A percentile compares a stretch with the other conserved stretches of the same genome.
These are phyloP conservation scores for Araneus ventricosus DNA, from an alignment of 1,140 invertebrate genomes.

Conservation along the genomic window DNA sequence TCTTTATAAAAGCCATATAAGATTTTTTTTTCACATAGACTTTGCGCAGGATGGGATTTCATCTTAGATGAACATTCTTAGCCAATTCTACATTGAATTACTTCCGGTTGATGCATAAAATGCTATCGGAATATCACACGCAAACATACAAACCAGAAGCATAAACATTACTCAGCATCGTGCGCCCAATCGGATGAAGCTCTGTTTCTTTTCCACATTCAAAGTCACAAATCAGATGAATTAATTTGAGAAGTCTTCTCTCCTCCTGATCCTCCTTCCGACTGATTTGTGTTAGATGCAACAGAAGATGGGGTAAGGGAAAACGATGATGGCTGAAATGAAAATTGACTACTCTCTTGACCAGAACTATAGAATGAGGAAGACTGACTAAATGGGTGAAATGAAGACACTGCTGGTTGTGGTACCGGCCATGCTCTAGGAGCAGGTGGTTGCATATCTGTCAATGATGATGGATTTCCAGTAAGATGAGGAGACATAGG, in stretches of 20 bases:
- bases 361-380: slow-evolving; percentile 67
- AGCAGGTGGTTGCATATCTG: slow-evolving; percentile 69
- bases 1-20: slow-evolving; percentile 63
- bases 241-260: slow-evolving; percentile 50
- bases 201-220: slow-evolving; percentile 41
- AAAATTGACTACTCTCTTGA: slow-evolving; percentile 74
- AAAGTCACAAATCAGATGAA: slow-evolving; percentile 67
- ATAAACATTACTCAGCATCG: slow-evolving; percentile 16
- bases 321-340: slow-evolving; percentile 72
- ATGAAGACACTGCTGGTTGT: slow-evolving; percentile 66
- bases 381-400: slow-evolving; percentile 75
- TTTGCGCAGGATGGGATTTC: slow-evolving; percentile 18
- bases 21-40: slow-evolving; percentile 16
- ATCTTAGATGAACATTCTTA: slow-evolving; percentile 11
- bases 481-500: slow-evolving; percentile 36
- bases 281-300: slow-evolving; percentile 55
- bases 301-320: slow-evolving; percentile 35
- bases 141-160: slow-evolving; percentile 73
- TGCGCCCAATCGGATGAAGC: slow-evolving; percentile 55
- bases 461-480: slow-evolving; percentile 39
- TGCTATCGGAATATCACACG: slow-evolving; percentile 72
- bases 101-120: slow-evolving; percentile 65
- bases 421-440: slow-evolving; percentile 67
- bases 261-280: slow-evolving; percentile 59
- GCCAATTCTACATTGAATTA: slow-evolving; percentile 30